These are phyloP conservation scores for Ochotona princeps DNA, from an alignment of 2,113 vertebrate genomes.

Conservation along the genomic window DNA sequence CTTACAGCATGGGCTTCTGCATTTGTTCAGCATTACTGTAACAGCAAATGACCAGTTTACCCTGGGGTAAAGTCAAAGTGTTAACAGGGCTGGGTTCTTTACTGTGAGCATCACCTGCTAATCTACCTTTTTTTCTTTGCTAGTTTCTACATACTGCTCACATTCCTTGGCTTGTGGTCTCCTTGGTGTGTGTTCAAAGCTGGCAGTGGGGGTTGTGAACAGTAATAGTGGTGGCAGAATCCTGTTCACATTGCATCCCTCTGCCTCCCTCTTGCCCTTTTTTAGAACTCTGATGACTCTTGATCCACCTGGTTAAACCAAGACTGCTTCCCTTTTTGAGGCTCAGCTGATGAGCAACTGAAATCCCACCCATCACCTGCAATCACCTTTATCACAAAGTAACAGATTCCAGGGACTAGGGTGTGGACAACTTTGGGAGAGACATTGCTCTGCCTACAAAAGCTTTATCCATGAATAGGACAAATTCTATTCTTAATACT, in stretches of 20 bases:
- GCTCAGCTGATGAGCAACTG: not conserved
- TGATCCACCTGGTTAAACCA: too few species aligned
- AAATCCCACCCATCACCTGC: not conserved
- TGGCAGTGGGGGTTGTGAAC: not conserved
- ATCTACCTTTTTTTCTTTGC: not conserved
- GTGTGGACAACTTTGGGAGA: not conserved
- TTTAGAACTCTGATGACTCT: not conserved
- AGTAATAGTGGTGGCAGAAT: not conserved
- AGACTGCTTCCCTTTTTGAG: too few species aligned
- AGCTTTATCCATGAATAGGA: not conserved
- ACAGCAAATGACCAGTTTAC: not conserved
- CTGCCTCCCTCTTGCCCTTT: not conserved
- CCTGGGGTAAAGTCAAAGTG: not conserved
- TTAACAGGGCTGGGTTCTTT: not conserved
- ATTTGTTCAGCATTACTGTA: not conserved
- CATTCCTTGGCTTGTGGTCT: not conserved
- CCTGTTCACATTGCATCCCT: not conserved
- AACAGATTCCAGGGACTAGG: not conserved
- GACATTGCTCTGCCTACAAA: not conserved
- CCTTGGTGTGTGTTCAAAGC: not conserved
- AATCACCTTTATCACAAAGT: not conserved
- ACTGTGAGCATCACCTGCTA: not conserved
- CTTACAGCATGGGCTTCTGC: not conserved
- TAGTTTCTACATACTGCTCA: not conserved
- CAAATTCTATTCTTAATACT: conserved; percentile 44